These are phyloP conservation scores for Nomada fabriciana DNA, from an alignment of 2,888 invertebrate species.

Conservation along the genomic window DNA sequence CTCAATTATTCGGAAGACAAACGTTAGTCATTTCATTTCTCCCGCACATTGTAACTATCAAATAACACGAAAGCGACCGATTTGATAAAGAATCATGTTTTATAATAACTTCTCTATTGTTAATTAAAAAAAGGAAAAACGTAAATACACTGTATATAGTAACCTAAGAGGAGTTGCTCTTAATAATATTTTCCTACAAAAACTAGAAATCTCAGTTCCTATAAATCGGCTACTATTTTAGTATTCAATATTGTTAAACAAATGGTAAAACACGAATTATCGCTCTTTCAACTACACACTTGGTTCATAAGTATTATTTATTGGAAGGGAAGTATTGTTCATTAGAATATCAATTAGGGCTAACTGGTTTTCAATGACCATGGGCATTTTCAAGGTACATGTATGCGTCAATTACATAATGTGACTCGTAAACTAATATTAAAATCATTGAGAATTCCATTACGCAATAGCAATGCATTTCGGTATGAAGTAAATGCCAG, in stretches of 20 bases:
- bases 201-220: neutral
- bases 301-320: neutral
- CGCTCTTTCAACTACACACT: neutral
- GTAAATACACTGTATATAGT: too few species aligned
- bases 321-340: neutral
- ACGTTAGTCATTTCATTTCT: neutral
- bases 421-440: constrained; percentile 11
- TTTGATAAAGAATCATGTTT: neutral
- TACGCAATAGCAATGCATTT: neutral
- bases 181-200: neutral
- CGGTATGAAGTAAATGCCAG: too few species aligned
- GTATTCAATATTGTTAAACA: neutral
- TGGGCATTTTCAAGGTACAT: neutral
- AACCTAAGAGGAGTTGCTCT: neutral
- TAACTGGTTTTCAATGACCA: neutral
- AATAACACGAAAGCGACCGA: neutral
- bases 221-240: neutral
- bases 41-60: neutral
- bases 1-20: neutral
- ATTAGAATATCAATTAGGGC: neutral
- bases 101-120: neutral
- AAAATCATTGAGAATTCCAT: constrained; percentile 13
- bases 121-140: too few species aligned
- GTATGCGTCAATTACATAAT: neutral
- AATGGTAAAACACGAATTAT: neutral